phyloP scores from a whole-genome alignment of 2,888 invertebrate genomes.

The Scrobipalpa atriplicella region DNA sequence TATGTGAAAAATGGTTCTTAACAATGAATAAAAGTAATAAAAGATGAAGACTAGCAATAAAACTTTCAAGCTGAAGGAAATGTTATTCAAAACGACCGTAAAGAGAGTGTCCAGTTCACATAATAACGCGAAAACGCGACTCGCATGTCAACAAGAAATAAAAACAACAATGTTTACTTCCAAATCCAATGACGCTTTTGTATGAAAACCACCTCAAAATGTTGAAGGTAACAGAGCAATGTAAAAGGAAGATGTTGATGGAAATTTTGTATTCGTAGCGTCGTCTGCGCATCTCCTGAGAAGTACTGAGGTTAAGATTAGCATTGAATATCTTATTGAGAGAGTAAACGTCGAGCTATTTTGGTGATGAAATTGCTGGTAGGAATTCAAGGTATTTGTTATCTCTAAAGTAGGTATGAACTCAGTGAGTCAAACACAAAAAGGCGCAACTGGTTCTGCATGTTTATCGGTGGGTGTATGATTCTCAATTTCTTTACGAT shows the following conservation, averaged over 20 bases:
- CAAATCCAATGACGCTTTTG: not conserved
- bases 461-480: too few relatives aligned
- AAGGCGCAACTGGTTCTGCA: too few relatives aligned
- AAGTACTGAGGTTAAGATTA: not conserved
- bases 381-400: not conserved
- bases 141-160: not conserved
- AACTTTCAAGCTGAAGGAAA: not conserved
- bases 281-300: conserved; percentile 3
- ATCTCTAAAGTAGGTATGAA: too few relatives aligned
- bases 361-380: not conserved
- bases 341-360: not conserved
- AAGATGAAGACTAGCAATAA: not conserved
- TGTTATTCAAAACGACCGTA: conserved; percentile 19
- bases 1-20: not conserved
- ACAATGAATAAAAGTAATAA: not conserved
- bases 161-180: not conserved
- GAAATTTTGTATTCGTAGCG: not conserved
- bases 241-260: not conserved
- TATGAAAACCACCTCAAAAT: not conserved
- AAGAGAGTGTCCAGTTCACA: conserved; percentile 19
- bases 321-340: not conserved
- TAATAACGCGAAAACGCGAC: conserved; percentile 1
- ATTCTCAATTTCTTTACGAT: too few relatives aligned
- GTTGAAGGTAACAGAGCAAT: not conserved
- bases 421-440: too few relatives aligned